Base-by-base conservation (phyloP, 2,797 vertebrate species). In the Premnoplex brunnescens region DNA sequence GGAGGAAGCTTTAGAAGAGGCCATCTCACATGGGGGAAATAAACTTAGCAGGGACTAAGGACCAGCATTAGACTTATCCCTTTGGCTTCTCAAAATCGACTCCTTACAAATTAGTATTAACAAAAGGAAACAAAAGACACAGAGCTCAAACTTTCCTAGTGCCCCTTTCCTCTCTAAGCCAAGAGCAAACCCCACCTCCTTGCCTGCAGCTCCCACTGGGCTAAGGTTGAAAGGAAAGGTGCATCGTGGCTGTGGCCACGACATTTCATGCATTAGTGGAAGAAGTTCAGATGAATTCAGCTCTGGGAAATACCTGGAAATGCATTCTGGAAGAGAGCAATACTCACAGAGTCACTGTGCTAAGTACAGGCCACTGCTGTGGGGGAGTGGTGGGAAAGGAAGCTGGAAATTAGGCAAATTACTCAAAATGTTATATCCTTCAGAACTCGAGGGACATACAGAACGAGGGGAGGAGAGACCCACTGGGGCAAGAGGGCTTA, bases 351-450 rank as follows among this genome's bases (percentile, higher is more conserved):
- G 28, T 64, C 56, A 60, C 80, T 44, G 32, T 58, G 54, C 3
- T 36, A 79, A 79, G 24, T 34, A 56, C 19, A 72, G 82, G 26
- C 22, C 36, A 54, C 39, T 79, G 89, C 43, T 51, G 3, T 32
- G 18, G 7, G 12, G 36, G 27, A 46, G 30, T 26, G 36, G 49
- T 68, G 68, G 46, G 75, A 93, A 97, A 85, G 56, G 60, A 95
- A 91, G 26, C 51, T 81, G 77, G 64, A 94, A 88, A 91, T 89
- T 78, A 76, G 71, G 44, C 48, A 59, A 86, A 44, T 84, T 83
- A 89, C 89, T 91, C 79, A 75, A 95, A 96, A 78, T 12, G 27
- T 32, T 59, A 0, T 64, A 56, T 66, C 28, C n/a, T 71, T 81
- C 76, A 78, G 56, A 91, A 83, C 69, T 66, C 3, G 0, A 52